Conservation (phyloP, 2,888 invertebrate species). For the Flabesymbios commensalis region DNA sequence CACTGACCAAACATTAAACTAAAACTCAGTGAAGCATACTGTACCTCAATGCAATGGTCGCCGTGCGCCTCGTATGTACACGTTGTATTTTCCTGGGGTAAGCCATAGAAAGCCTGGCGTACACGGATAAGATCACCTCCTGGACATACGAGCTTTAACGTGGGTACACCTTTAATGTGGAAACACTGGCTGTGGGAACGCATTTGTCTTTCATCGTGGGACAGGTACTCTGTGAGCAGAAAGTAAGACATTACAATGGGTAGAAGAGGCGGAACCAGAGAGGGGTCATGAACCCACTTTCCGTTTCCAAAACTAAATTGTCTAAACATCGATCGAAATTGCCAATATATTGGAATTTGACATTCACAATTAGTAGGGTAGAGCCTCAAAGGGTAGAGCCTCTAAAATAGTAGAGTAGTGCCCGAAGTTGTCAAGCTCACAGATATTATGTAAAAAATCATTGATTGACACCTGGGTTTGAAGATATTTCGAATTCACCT, state of each 20-base stretch:
- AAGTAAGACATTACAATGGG: background rate
- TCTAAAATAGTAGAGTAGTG: too few relatives aligned
- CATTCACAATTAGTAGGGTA: too few relatives aligned
- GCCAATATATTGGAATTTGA: too few relatives aligned
- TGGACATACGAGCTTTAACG: constrained; percentile 20
- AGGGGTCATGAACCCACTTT: background rate
- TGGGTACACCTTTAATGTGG: constrained; percentile 27
- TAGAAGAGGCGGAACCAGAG: background rate
- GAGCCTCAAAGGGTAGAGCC: too few relatives aligned
- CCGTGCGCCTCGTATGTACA: constrained; percentile 8
- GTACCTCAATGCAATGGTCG: constrained; percentile 23
- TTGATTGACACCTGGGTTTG: too few relatives aligned
- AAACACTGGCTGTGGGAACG: constrained; percentile 25
- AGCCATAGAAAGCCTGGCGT: constrained; percentile 24
- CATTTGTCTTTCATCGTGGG: background rate
- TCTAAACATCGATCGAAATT: too few relatives aligned
- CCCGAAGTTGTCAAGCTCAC: too few relatives aligned
- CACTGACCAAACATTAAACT: too few relatives aligned
- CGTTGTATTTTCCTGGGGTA: constrained; percentile 5
- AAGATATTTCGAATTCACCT: too few relatives aligned
- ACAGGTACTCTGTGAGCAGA: background rate
- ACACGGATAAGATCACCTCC: constrained; percentile 17
- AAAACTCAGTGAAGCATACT: too few relatives aligned
- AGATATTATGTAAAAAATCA: too few relatives aligned
- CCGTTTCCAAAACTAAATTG: too few relatives aligned